These are phyloP conservation scores for Oscheius myriophilus DNA, from an alignment of 2,888 invertebrate species.

Conservation along the genomic window DNA sequence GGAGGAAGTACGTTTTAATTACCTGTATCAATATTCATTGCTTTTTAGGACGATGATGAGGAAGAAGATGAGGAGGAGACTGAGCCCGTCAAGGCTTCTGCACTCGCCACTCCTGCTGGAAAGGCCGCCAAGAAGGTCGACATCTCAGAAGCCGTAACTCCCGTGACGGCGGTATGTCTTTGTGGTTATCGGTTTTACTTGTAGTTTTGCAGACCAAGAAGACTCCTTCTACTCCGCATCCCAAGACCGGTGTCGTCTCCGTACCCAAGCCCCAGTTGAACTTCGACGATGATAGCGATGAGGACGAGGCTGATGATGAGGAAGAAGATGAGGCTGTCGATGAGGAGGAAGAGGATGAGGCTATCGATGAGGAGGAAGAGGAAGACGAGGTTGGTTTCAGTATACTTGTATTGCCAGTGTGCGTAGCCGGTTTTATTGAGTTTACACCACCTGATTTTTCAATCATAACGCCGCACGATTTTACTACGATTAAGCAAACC, in stretches of 20 bases:
- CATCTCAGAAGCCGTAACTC: conserved; percentile 46
- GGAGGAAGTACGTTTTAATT: not conserved
- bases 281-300: conserved; percentile 48
- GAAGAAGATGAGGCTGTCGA: conserved; percentile 36
- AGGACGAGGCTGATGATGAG: conserved; percentile 43
- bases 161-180: conserved; percentile 40
- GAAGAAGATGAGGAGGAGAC: conserved; percentile 50
- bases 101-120: conserved; percentile 36
- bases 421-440: too few relatives aligned
- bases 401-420: not conserved
- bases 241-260: conserved; percentile 31
- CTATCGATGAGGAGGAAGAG: conserved; percentile 48
- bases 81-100: conserved; percentile 43
- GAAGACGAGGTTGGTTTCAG: conserved; percentile 26
- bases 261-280: conserved; percentile 36
- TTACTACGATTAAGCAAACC: too few relatives aligned
- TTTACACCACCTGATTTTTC: too few relatives aligned
- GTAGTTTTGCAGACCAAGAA: conserved; percentile 38
- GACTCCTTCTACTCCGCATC: conserved; percentile 55
- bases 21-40: not conserved
- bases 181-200: not conserved
- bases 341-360: conserved; percentile 49
- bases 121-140: conserved; percentile 51
- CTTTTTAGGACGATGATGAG: conserved; percentile 40
- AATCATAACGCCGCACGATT: too few relatives aligned